These are phyloP conservation scores for Heteractis magnifica DNA, from an alignment of 92 coral and sea anemone species.

Conservation along the genomic window DNA sequence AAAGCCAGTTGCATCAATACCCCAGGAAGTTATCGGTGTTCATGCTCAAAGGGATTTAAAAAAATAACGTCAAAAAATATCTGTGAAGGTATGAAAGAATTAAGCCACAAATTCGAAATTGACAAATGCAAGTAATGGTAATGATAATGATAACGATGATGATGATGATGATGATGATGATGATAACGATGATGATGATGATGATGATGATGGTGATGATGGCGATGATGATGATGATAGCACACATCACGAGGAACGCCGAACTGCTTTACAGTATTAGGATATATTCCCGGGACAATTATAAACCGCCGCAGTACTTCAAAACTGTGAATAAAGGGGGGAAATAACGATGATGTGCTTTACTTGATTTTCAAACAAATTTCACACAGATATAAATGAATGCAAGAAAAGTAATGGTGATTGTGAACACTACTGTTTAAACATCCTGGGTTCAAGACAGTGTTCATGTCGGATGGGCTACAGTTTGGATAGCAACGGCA, in stretches of 20 bases:
- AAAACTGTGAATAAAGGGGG: too few relatives aligned
- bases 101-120: not conserved
- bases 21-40: slow-evolving; percentile 14
- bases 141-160: too few relatives aligned
- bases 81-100: slow-evolving; percentile 3
- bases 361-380: too few relatives aligned
- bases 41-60: slow-evolving; percentile 1
- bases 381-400: slow-evolving; percentile 55
- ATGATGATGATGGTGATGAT: too few relatives aligned
- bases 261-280: too few relatives aligned
- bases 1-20: slow-evolving; percentile 18
- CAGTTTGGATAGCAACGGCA: slow-evolving; percentile 35
- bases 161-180: too few relatives aligned
- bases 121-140: too few relatives aligned
- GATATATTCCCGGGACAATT: too few relatives aligned
- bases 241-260: too few relatives aligned
- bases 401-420: slow-evolving; percentile 38
- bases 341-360: not conserved
- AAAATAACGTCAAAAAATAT: not conserved
- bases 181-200: too few relatives aligned
- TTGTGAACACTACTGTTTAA: slow-evolving; percentile 58
- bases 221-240: too few relatives aligned
- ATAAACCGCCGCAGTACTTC: too few relatives aligned
- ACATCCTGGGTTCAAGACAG: slow-evolving; percentile 46
- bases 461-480: slow-evolving; percentile 64